Base-by-base conservation (phyloP, 2,888 invertebrate species). In the Allolobophora icterica region DNA sequence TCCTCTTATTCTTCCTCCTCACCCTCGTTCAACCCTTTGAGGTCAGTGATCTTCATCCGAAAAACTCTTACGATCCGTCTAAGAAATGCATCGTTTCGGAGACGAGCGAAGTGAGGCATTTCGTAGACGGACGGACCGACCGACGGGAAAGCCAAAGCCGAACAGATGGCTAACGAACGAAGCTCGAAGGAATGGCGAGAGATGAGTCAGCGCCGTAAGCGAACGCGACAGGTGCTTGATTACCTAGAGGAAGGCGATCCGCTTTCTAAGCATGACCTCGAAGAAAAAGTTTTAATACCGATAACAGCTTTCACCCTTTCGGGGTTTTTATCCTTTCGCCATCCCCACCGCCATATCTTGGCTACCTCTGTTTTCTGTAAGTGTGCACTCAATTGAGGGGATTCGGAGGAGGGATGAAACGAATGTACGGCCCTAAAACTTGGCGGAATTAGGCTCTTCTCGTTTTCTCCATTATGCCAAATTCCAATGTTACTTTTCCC, bases 161-260 rank as follows among this genome's bases (percentile, higher is more conserved):
- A n/a, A 71, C 71, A n/a, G 71, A 71, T 71, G 71, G 30, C 71
- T 30, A 71, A 30, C 71, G n/a, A 71, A n/a, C 0, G 30, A 3
- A n/a, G 71, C 30, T 52, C 52, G 1, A 52, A 71, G 71, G 71
- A 30, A 71, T 30, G 71, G 13, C 30, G 11, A 17, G n/a, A 2
- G n/a, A n/a, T 71, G 71, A 71, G 71, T 71, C 30, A 71, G 30
- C 71, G 71, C 71, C 17, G n/a, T n/a, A 71, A 71, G 71, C 71
- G n/a, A n/a, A n/a, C 71, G 71, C n/a, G 71, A n/a, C 71, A 71
- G 71, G 71, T 71, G 71, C 71, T 71, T 71, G 71, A 71, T 71
- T 71, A n/a, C 71, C 71, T 71, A 30, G 71, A 71, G 71, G 8
- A 71, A 71, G 71, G 8, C 71, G n/a, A 71, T 71, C 71, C n/a